Base-by-base conservation (phyloP, 1,140 invertebrate species). In the Sycophila sp. region DNA sequence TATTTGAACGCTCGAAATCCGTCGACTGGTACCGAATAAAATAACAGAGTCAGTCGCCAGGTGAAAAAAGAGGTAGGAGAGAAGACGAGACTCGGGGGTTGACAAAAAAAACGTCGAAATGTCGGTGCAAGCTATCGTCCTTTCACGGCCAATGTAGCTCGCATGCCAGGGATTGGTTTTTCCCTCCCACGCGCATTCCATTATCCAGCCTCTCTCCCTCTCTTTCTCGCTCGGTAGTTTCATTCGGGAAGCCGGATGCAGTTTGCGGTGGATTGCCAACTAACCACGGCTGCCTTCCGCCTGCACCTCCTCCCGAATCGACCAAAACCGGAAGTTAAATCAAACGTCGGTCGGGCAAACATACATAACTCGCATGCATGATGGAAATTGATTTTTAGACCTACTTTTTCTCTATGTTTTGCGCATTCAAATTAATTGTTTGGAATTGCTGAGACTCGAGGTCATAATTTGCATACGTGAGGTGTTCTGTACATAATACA, bases 211-310 rank as follows among this genome's bases (percentile, higher is more conserved):
- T n/a, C n/a, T n/a, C n/a, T n/a, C n/a, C n/a, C 40, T 45, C 49
- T 26, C 42, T 4, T n/a, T 13, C 15, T 10, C 15, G 58, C 15
- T 45, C 8, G 24, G 49, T 30, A 59, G 34, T 59, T 59, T 59
- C 34, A 40, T 38, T 19, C 34, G 34, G 10, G 32, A 38, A 22
- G 34, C 15, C 58, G 40, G 58, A 45, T 62, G 58, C 58, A 62
- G 58, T 62, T 62, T 30, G 58, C 58, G 40, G 26, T 22, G 40
- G 40, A 62, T 62, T 47, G 58, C 34, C 56, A 22, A 59, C 56
- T 40, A 59, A 59, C 58, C 40, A 8, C 38, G 19, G 24, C 24
- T 17, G 51, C 47, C 51, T 30, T 17, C 38, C n/a, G 58, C 36
- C n/a, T n/a, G n/a, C n/a, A n/a, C n/a, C n/a, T n/a, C n/a, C n/a